phyloP scores from a whole-genome alignment of 2,113 vertebrate species.

The Burhinus oedicnemus region DNA sequence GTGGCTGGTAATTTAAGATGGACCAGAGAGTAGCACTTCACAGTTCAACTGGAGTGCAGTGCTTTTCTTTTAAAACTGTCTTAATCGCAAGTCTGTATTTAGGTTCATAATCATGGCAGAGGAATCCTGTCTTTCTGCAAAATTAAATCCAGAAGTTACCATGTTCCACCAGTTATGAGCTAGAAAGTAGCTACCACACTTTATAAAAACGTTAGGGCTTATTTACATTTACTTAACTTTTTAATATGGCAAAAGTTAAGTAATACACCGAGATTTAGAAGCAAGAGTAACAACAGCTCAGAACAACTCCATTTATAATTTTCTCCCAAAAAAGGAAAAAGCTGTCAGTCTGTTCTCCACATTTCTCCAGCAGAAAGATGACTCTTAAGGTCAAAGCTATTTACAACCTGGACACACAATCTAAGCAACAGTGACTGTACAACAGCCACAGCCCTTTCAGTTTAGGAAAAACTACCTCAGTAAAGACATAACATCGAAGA shows the following conservation, averaged over 20 bases:
- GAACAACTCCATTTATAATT: neutral
- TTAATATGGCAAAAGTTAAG: neutral
- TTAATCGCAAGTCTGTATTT: neutral
- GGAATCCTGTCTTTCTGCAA: neutral
- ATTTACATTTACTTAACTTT: neutral
- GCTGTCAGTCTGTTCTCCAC: neutral
- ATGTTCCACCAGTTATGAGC: neutral
- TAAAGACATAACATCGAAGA: neutral
- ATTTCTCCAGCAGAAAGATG: neutral
- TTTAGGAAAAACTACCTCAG: neutral
- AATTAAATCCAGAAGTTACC: neutral
- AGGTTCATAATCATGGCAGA: neutral
- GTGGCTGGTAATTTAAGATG: neutral
- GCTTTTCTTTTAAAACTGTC: neutral
- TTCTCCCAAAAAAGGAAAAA: neutral
- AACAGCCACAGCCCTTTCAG: neutral
- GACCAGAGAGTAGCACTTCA: rapidly evolving
- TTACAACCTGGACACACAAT: neutral
- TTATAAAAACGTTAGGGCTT: neutral
- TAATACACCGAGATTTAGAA: neutral
- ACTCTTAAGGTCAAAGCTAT: neutral
- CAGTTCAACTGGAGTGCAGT: neutral
- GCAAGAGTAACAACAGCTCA: neutral
- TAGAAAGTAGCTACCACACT: neutral
- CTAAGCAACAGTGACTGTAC: rapidly evolving